phyloP scores from a whole-genome alignment of 2,888 invertebrate genomes.

The Tenthredo mesomela region DNA sequence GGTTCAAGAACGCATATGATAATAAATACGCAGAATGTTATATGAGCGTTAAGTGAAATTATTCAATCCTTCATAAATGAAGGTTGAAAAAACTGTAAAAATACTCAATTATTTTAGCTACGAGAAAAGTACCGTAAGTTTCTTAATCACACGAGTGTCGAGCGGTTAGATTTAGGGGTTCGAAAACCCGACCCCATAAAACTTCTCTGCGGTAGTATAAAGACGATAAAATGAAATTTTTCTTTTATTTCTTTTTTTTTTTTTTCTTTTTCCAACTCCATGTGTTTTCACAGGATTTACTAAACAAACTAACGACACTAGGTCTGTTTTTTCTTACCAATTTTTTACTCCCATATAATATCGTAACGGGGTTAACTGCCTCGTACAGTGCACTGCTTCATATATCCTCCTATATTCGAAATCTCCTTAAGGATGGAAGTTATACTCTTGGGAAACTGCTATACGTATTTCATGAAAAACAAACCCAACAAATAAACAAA shows the following conservation, averaged over 20 bases:
- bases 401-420: neutral
- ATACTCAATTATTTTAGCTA: neutral
- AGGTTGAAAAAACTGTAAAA: neutral
- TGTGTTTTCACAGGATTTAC: constrained; percentile 41
- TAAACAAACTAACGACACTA: constrained; percentile 23
- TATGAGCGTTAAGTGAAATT: neutral
- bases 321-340: neutral
- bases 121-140: neutral
- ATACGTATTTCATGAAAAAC: constrained; percentile 24
- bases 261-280: neutral
- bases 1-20: neutral
- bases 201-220: constrained; percentile 24
- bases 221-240: constrained; percentile 9
- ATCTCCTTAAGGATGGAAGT: neutral
- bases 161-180: constrained; percentile 36
- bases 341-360: constrained; percentile 9
- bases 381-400: neutral
- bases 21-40: neutral
- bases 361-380: neutral
- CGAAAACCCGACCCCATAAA: constrained; percentile 45
- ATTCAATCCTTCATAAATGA: constrained; percentile 22
- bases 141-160: neutral
- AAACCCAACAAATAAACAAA: neutral
- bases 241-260: neutral
- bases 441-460: neutral